Evolutionary conservation across 2,113 vertebrate species (phyloP), one percentile per base, ranked within the genome.

Genomic region (Conger conger): DNA sequence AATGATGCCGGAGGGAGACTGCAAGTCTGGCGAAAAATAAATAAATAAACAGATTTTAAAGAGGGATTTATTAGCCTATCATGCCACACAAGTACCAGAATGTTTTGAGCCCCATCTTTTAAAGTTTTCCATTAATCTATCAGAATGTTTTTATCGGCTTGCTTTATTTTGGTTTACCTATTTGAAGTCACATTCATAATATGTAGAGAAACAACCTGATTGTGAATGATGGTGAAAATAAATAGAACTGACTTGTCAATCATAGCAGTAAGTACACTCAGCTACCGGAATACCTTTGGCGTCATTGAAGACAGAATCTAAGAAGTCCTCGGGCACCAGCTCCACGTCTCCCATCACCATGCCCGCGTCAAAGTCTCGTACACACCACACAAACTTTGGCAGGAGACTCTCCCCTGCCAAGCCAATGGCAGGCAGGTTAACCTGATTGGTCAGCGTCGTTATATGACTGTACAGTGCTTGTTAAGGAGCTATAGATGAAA

Each of bases 241-340:
- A 4, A 76, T n/a, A n/a, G n/a, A 33, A n/a, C 7, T n/a, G 23
- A 73, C 23, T n/a, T 2, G 23, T 33, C 23, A 73, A 73, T 6
- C 30, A n/a, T 35, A 78, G 2, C 33, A 35, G 16, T 33, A 78
- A 78, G 3, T 17, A 20, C n/a, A 35, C n/a, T 35, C 16, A 78
- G 17, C 45, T 13, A 36, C 17, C 15, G 1, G 17, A 18, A 50
- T 85, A 85, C 84, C 84, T 85, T 23, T 33, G 17, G 63, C 38
- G 30, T 85, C 84, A 85, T 85, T 85, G 68, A 85, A 50, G 79
- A 85, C 79, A 81, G 84, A 68, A 76, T 80, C 84, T 76, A 85
- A 81, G 57, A 80, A 85, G 27, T 85, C 84, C 11, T 37, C 79
- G 76, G 84, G 57, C 16, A 50, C 9, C 17, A 85, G 54, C n/a